Percentiles rank a stretch among this genome's conserved stretches.
These are phyloP conservation scores for Druceiella hillmani DNA, from an alignment of 2,888 invertebrate genomes.

Conservation along the genomic window DNA sequence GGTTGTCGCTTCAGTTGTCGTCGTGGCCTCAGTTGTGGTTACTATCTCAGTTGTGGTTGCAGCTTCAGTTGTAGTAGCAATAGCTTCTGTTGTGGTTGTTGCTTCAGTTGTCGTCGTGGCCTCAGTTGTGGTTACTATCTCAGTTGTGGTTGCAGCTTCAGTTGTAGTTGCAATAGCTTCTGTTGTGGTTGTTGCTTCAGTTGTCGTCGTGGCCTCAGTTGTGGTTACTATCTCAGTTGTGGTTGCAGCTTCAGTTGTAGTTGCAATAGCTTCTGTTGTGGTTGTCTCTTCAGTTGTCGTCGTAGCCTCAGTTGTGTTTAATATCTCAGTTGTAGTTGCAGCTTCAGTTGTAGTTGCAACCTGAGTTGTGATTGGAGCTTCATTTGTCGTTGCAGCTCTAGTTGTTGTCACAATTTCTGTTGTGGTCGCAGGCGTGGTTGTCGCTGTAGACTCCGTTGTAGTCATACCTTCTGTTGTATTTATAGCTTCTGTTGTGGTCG, in stretches of 20 bases:
- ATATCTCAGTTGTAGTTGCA: no score
- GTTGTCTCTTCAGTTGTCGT: constrained; percentile 2
- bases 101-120: no score
- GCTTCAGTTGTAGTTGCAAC: no score
- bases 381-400: not conserved
- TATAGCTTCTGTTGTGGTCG: not conserved
- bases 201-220: not conserved
- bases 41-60: no score
- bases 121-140: not conserved
- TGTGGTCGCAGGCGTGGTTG: not conserved
- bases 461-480: not conserved
- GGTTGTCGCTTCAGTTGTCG: no score
- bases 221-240: not conserved
- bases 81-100: no score
- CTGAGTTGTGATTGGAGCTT: not conserved
- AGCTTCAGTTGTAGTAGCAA: no score
- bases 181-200: not conserved
- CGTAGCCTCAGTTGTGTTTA: no score
- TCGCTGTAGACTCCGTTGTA: constrained; percentile 1
- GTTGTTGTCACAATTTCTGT: not conserved
- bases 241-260: not conserved
- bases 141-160: not conserved
- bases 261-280: not conserved
- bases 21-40: no score
- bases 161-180: not conserved